Evolutionary conservation across 2,797 vertebrate species (phyloP).

Genomic region (Urophycis tenuis): DNA sequence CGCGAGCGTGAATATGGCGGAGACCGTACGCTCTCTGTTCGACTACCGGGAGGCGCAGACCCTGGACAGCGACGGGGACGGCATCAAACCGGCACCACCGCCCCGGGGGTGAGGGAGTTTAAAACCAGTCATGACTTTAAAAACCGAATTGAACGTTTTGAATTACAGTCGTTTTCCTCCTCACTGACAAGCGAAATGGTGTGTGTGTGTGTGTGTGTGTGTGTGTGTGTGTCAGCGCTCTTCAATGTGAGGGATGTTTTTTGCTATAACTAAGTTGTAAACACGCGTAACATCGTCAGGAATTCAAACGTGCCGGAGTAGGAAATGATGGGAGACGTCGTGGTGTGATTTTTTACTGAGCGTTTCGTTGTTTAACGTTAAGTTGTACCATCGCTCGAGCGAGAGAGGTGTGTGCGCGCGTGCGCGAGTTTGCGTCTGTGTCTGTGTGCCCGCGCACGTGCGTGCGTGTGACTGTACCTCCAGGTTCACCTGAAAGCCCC

Average conservation of each 20-base stretch:
- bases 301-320: neutral
- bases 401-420: slow-evolving; percentile 46
- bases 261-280: slow-evolving; percentile 54
- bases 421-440: slow-evolving; percentile 25
- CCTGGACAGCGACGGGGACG: slow-evolving; percentile 69
- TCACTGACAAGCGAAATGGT: slow-evolving; percentile 51
- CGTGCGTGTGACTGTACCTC: slow-evolving; percentile 8
- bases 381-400: slow-evolving; percentile 41
- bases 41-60: slow-evolving; percentile 66
- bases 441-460: slow-evolving; percentile 20
- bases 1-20: slow-evolving; percentile 68
- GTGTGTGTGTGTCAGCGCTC: slow-evolving; percentile 7
- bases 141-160: slow-evolving; percentile 12
- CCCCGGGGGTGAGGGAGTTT: slow-evolving; percentile 67
- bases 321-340: neutral
- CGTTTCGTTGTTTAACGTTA: slow-evolving; percentile 11
- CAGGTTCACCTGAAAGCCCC: slow-evolving; percentile 17
- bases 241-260: slow-evolving; percentile 33
- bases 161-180: slow-evolving; percentile 23
- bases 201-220: slow-evolving; percentile 43
- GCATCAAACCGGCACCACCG: slow-evolving; percentile 54
- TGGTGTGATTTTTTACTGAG: neutral
- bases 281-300: slow-evolving; percentile 19
- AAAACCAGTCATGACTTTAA: slow-evolving; percentile 7
- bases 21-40: slow-evolving; percentile 66